Base-by-base conservation (phyloP, 2,888 invertebrate genomes). In the Lasioglossum morio region DNA sequence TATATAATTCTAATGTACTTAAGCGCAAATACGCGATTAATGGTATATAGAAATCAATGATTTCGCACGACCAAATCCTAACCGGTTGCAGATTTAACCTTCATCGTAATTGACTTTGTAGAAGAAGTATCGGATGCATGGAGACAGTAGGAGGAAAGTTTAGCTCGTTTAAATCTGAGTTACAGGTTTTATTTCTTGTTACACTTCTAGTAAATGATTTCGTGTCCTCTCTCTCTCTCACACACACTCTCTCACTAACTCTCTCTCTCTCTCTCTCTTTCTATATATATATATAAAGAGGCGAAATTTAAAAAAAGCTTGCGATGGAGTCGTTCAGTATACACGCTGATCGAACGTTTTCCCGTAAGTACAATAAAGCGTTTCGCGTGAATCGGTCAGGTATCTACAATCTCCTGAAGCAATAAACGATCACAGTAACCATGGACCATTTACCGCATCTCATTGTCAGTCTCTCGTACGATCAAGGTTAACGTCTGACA, bases 11-110 rank as follows among this genome's bases (percentile, higher is more conserved):
- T 84, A 85, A 63, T 8, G 30, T 63, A 63, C 72, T 46, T 74
- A 78, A 76, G 77, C 63, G 70, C 73, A 3, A 34, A 73, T 84
- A 57, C 77, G 30, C 34, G 19, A 34, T 70, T 81, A 73, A 72
- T 74, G 60, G 85, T 75, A 63, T 40, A 48, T 80, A 85, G 85
- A 86, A 85, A 86, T 74, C 86, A 8, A 81, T n/a, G 85, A 86
- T 76, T 76, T 81, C 78, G 78, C 72, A 72, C 63, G 86, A 86
- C 74, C 80, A 85, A 85, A 46, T 43, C 60, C 63, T 30, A 43
- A 37, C 12, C 66, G 30, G 46, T 63, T 63, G 14, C 86, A 60
- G 86, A 74, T 74, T 40, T 81, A 78, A 77, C 73, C 86, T 86
- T 86, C 63, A 81, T 85, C 81, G 86, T 69, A 46, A 34, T 46